Evolutionary conservation across 2,113 vertebrate genomes (phyloP).

Genomic region (Eptatretus burgeri): DNA sequence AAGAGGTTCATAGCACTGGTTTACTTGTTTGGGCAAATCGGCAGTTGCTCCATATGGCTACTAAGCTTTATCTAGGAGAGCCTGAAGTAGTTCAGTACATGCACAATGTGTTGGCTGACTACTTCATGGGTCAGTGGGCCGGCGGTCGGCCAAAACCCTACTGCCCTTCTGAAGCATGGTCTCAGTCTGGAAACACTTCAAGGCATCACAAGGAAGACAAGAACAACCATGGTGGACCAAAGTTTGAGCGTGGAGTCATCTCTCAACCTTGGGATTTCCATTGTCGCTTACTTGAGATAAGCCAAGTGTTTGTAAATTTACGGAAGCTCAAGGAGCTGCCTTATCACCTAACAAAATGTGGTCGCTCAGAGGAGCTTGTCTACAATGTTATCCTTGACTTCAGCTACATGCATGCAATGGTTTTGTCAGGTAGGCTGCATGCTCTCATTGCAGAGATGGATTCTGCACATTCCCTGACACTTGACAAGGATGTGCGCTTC

Average conservation of each 20-base stretch:
- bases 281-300: conserved; percentile 72
- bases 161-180: background rate
- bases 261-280: conserved; percentile 98
- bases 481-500: conserved; percentile 89
- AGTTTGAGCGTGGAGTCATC: conserved; percentile 66
- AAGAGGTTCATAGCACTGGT: conserved; percentile 58
- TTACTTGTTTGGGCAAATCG: conserved; percentile 89
- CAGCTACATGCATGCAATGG: conserved; percentile 96
- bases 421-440: conserved; percentile 87
- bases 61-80: conserved; percentile 67
- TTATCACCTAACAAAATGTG: conserved; percentile 57
- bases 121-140: conserved; percentile 80
- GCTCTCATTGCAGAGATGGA: conserved; percentile 68
- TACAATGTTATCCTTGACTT: conserved; percentile 94
- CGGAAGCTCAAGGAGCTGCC: conserved; percentile 89
- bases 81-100: conserved; percentile 59
- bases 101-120: conserved; percentile 76
- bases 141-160: conserved; percentile 65
- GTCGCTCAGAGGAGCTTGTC: conserved; percentile 65
- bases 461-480: conserved; percentile 52
- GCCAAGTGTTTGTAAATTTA: conserved; percentile 94
- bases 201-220: conserved; percentile 42
- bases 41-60: conserved; percentile 75
- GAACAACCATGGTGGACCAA: conserved; percentile 34
- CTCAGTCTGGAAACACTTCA: background rate